These are phyloP conservation scores for Stenchaetothrips biformis DNA, from an alignment of 2,888 invertebrate genomes.

Conservation along the genomic window DNA sequence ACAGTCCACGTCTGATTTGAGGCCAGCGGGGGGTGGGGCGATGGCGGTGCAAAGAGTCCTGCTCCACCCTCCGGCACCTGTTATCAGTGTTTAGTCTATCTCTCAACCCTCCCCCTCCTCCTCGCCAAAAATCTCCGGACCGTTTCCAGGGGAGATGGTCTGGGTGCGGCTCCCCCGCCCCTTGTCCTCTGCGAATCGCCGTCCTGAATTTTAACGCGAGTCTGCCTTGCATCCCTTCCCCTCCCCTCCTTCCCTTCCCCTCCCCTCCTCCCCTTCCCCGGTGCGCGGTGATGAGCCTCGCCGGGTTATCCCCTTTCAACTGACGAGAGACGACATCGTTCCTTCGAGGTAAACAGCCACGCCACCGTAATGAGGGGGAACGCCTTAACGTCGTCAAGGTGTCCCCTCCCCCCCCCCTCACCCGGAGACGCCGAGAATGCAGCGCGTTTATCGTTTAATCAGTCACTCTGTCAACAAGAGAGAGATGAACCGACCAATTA, in stretches of 20 bases:
- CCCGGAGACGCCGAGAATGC: not conserved
- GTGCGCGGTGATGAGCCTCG: too few relatives aligned
- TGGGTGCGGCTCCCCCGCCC: too few relatives aligned
- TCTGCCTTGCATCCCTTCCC: not conserved
- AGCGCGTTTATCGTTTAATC: not conserved
- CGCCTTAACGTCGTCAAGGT: not conserved
- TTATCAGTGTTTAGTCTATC: slow-evolving; percentile 24
- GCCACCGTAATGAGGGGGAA: not conserved
- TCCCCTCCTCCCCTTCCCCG: not conserved
- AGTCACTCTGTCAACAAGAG: not conserved
- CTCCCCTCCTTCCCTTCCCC: not conserved
- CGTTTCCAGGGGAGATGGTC: too few relatives aligned
- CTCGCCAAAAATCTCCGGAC: too few relatives aligned
- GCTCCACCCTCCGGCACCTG: not conserved
- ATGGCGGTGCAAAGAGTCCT: not conserved
- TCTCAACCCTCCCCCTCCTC: not conserved
- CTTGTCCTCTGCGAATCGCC: too few relatives aligned
- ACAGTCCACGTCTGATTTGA: not conserved
- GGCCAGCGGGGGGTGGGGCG: not conserved
- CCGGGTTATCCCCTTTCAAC: too few relatives aligned
- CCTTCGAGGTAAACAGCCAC: not conserved
- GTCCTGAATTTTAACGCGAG: too few relatives aligned
- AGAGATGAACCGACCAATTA: not conserved
- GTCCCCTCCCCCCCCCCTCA: too few relatives aligned
- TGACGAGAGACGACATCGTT: not conserved